Conservation (phyloP, 2,888 invertebrate species). For the Cinara cedri region DNA sequence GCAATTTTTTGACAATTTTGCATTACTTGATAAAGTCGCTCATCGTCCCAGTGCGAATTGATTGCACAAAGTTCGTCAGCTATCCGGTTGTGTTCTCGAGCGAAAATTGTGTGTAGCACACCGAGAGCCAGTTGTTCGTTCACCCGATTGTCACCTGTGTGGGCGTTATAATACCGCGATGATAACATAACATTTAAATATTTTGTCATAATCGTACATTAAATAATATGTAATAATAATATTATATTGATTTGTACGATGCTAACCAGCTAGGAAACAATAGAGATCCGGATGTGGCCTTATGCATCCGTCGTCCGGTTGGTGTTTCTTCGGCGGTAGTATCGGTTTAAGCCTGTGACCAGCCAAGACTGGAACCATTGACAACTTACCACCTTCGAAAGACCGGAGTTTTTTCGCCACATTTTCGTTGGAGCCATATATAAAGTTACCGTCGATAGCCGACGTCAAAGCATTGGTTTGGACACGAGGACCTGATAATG, state of each 20-base stretch:
- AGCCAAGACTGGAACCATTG: slow-evolving; percentile 65
- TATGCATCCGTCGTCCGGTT: slow-evolving; percentile 65
- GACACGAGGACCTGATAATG: slow-evolving; percentile 63
- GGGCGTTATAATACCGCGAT: background rate
- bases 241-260: background rate
- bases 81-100: slow-evolving; percentile 83
- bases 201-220: too few relatives aligned
- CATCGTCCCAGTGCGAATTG: slow-evolving; percentile 78
- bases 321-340: slow-evolving; percentile 63
- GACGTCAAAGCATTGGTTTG: slow-evolving; percentile 84
- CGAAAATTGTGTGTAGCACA: slow-evolving; percentile 76
- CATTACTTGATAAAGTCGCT: slow-evolving; percentile 72
- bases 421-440: slow-evolving; percentile 75
- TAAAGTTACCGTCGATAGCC: slow-evolving; percentile 79
- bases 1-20: too few relatives aligned
- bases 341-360: slow-evolving; percentile 63
- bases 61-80: slow-evolving; percentile 70
- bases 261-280: slow-evolving; percentile 64
- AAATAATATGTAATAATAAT: background rate
- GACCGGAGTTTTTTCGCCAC: slow-evolving; percentile 71
- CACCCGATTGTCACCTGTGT: slow-evolving; percentile 74
- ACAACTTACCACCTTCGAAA: slow-evolving; percentile 71
- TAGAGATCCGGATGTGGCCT: slow-evolving; percentile 62
- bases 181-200: background rate
- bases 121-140: slow-evolving; percentile 79